These are phyloP conservation scores for Oikopleura vanhoeffeni DNA, from an alignment of 23 tunicate species.

Conservation along the genomic window DNA sequence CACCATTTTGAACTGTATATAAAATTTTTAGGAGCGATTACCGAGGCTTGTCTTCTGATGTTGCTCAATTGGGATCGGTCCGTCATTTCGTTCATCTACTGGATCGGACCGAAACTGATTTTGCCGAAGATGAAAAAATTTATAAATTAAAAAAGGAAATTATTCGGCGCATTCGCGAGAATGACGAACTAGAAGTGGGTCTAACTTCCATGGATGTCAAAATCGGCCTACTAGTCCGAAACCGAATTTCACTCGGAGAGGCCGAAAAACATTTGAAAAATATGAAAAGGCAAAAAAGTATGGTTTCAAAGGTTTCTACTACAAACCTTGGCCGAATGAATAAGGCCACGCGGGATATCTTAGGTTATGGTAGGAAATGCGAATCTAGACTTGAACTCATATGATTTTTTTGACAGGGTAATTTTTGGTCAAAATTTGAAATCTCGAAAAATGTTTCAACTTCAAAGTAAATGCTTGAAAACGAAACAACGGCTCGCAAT, in stretches of 20 bases:
- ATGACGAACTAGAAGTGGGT: slow-evolving; percentile 56
- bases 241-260: slow-evolving; percentile 43
- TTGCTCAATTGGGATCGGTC: slow-evolving; percentile 63
- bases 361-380: too few relatives aligned
- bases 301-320: background rate
- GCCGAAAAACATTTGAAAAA: background rate
- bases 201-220: slow-evolving; percentile 94
- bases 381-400: too few relatives aligned
- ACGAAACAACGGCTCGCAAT: too few relatives aligned
- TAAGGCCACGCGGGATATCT: background rate
- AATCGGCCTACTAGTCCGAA: slow-evolving; percentile 77
- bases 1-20: background rate
- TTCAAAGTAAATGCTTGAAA: too few relatives aligned
- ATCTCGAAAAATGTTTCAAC: too few relatives aligned
- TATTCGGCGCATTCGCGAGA: slow-evolving; percentile 53
- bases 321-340: background rate
- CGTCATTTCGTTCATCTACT: slow-evolving; percentile 78
- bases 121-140: slow-evolving; percentile 76
- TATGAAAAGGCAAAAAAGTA: background rate
- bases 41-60: slow-evolving; percentile 31
- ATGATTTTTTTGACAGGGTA: too few relatives aligned
- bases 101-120: slow-evolving; percentile 79
- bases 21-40: background rate
- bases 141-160: slow-evolving; percentile 57
- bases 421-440: too few relatives aligned